Evolutionary conservation across 2,888 invertebrate genomes (phyloP).

Genomic region (Allacma fusca): DNA sequence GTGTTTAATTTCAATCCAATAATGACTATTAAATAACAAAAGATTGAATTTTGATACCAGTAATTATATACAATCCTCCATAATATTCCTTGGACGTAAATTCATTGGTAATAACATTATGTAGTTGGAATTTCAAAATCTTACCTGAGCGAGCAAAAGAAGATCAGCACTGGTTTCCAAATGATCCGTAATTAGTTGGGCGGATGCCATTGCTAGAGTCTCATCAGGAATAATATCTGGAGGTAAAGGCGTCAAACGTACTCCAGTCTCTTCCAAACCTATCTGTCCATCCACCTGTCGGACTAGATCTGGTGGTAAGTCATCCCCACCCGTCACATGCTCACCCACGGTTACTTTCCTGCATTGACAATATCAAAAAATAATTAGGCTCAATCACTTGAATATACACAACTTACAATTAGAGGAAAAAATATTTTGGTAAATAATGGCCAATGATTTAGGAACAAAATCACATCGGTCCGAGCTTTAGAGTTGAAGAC

Average conservation of each 20-base stretch:
- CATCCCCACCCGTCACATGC: conserved; percentile 64
- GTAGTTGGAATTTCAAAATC: background rate
- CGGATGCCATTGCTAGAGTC: conserved; percentile 66
- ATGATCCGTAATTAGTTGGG: conserved; percentile 66
- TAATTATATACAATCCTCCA: no score
- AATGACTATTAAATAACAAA: no score
- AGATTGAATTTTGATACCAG: no score
- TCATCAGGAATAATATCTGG: conserved; percentile 66
- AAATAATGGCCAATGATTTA: background rate
- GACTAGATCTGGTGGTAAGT: conserved; percentile 65
- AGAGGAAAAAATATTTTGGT: background rate
- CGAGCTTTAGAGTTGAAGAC: no score
- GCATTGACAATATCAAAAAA: no score
- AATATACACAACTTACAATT: no score
- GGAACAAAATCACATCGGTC: background rate
- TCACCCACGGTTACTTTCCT: conserved; percentile 68
- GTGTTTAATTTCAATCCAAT: no score
- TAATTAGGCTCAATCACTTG: no score
- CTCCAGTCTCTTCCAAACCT: conserved; percentile 67
- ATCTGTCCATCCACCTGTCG: conserved; percentile 66
- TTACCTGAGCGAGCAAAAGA: conserved; percentile 66
- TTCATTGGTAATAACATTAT: no score
- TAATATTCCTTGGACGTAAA: no score
- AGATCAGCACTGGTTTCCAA: conserved; percentile 64
- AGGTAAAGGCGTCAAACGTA: conserved; percentile 65